Evolutionary conservation across 2,113 vertebrate species (phyloP), one percentile per base, ranked within the genome.

Genomic region (Sebastes fasciatus): DNA sequence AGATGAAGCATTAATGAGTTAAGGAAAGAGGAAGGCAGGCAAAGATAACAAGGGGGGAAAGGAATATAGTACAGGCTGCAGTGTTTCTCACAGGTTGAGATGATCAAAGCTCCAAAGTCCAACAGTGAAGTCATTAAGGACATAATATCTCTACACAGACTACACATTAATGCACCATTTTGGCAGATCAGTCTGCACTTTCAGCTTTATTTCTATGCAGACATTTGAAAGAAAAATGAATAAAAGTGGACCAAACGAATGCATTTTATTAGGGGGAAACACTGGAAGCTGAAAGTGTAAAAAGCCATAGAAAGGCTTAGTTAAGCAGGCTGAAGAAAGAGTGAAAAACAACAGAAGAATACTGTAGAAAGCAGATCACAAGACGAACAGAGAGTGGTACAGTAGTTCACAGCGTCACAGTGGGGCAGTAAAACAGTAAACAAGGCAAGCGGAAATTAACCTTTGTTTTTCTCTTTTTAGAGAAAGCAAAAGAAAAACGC

Each of bases 1-100:
- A 45, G 58, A 83, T 67, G 45, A 77, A 81, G 52, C 52, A 23
- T 67, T 76, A 69, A 83, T 72, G 71, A 21, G 79, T 77, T 69
- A 73, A 71, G 26, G 46, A 80, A 64, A 64, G 43, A 64, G 26
- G 55, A 62, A 62, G 9, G 71, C n/a, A 69, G 70, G 34, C 17
- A 60, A 21, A 71, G 67, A 68, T 72, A 81, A 74, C 19, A 6
- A 52, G 14, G 40, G 16, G 40, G 12, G 7, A 51, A 64, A 8
- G 57, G 34, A 51, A 51, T 34, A 34, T 4, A 42, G 48, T 23
- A 51, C 6, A 72, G 21, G 45, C 49, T 74, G 42, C 48, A 21
- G 51, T 64, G 13, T 23, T 60, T 62, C 26, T 73, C 2, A 42
- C 14, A 67, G 55, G 45, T 46, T 62, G 12, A 61, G 52, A 46